A percentile compares a stretch with the other conserved stretches of the same genome.
These are phyloP conservation scores for Clusia tigrina DNA, from an alignment of 2,888 invertebrate species.

Conservation along the genomic window DNA sequence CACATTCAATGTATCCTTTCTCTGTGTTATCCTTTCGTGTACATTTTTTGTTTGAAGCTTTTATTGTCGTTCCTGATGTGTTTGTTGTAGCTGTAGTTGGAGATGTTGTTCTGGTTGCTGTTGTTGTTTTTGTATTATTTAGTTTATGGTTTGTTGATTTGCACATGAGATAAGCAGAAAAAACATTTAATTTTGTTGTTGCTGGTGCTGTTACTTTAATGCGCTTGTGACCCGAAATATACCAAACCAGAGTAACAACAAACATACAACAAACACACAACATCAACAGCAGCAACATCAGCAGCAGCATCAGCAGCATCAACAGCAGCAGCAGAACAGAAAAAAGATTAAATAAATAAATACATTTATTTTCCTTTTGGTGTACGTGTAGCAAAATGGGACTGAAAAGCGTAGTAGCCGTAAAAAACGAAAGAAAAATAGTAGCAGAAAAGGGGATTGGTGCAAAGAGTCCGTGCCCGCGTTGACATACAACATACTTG, in stretches of 20 bases:
- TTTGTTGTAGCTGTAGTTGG: slow-evolving; percentile 38
- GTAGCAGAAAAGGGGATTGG: neutral
- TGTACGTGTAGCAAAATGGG: no score
- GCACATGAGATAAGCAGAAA: slow-evolving; percentile 44
- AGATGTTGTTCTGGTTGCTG: slow-evolving; percentile 17
- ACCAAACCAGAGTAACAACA: no score
- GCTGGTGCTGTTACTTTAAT: neutral
- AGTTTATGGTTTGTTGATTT: slow-evolving; percentile 49
- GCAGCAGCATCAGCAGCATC: neutral
- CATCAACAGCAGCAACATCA: slow-evolving; percentile 1
- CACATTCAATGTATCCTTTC: slow-evolving; percentile 3
- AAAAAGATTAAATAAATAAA: neutral
- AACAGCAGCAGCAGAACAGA: neutral
- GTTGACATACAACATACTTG: slow-evolving; percentile 6
- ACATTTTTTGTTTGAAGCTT: slow-evolving; percentile 13
- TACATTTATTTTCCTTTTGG: neutral
- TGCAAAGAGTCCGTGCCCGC: neutral
- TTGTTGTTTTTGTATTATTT: neutral
- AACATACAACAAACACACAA: neutral
- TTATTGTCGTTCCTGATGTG: slow-evolving; percentile 24
- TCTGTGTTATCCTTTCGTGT: slow-evolving; percentile 28
- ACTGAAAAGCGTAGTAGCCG: neutral
- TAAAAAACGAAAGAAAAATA: neutral
- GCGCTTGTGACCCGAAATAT: neutral
- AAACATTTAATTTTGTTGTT: slow-evolving; percentile 36